Evolutionary conservation across 2,797 vertebrate genomes (phyloP), one percentile per base, ranked within the genome.

Genomic region (Nyctibius grandis): DNA sequence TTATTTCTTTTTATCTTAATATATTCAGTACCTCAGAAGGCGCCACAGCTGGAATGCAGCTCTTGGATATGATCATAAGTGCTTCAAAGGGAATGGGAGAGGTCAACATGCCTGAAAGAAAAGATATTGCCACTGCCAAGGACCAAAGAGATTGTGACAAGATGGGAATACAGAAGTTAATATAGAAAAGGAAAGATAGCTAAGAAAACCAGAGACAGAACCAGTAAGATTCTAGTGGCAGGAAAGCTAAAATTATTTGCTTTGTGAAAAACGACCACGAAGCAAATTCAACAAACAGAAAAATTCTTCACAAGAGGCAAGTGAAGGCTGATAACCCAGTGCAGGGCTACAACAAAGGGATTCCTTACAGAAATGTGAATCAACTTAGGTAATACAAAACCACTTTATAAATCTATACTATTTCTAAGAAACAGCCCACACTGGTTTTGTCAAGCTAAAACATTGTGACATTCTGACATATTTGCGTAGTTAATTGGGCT

Each of bases 1-100:
- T 86, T 95, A 92, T 92, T 97, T 91, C 95, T 96, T 96, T 97
- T 96, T 95, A 95, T 96, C 96, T 96, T 96, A 95, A 96, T 95
- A 90, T 94, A 97, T 95, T 97, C 96, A 95, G 95, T 96, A 96
- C 93, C 96, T 96, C 94, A 84, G 83, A 96, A 96, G 73, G 95
- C 90, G 11, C 91, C 96, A 95, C 96, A 97, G 95, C 96, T 97
- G 95, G 94, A 95, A 96, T 93, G 94, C 96, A 96, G 96, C 96
- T 96, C 93, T 96, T 88, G 93, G 85, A 94, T 93, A 86, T 67
- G 56, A 95, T 95, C 77, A 36, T 69, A 91, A 94, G 70, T 86
- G 93, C 96, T 97, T 96, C 96, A 97, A 96, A 96, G 95, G 77
- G 63, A 97, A 74, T 1, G 5, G 48, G 91, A 96, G 80, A 94